A percentile compares a stretch with the other conserved stretches of the same genome.
Conservation (phyloP, 2,113 vertebrate species). For the Condylura cristata region DNA sequence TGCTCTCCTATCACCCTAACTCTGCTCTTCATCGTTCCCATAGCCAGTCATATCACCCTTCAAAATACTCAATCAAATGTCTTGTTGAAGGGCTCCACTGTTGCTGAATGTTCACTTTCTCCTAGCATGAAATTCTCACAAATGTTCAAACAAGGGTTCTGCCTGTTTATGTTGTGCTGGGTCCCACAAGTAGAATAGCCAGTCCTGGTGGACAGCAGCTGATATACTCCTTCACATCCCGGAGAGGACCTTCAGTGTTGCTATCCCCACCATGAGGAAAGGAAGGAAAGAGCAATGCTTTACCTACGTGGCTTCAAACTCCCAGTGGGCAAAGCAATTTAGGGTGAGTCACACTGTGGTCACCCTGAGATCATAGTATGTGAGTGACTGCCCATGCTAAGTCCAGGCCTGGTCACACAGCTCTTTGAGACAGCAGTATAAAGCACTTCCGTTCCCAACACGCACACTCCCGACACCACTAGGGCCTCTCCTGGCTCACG, state of each 20-base stretch:
- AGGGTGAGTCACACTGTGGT: not conserved
- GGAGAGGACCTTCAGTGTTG: not conserved
- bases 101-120: not conserved
- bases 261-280: not conserved
- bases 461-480: not conserved
- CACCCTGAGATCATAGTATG: not conserved
- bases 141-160: not conserved
- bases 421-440: not conserved
- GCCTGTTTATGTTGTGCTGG: not conserved
- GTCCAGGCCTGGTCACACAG: not conserved
- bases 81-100: not conserved
- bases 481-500: not conserved
- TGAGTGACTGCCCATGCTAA: not conserved
- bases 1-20: not conserved
- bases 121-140: not conserved
- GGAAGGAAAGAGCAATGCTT: not conserved
- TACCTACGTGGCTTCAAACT: not conserved
- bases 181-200: not conserved
- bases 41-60: not conserved
- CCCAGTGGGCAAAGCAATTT: not conserved
- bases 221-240: not conserved
- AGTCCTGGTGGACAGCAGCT: not conserved
- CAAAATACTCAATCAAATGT: not conserved
- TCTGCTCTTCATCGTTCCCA: not conserved
- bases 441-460: not conserved